Conservation (phyloP, 2,113 vertebrate species). For the Barnardius zonarius region DNA sequence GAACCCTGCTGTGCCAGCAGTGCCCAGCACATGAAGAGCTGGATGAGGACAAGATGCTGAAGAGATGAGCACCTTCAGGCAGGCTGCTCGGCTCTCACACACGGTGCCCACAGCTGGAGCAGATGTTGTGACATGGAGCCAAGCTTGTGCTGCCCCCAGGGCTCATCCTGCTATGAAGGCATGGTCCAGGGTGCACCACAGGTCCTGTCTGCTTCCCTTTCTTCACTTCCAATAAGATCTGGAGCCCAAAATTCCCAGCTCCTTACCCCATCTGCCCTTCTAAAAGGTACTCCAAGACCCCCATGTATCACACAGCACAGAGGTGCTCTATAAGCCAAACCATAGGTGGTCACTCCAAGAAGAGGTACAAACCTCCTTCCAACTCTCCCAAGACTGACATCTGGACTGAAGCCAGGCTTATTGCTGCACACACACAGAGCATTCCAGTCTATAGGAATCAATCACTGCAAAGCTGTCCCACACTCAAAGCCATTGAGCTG, state of each 20-base stretch:
- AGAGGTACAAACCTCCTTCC: neutral
- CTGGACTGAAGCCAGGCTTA: neutral
- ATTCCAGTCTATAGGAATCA: neutral
- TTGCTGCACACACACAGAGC: accelerated
- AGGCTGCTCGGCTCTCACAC: neutral
- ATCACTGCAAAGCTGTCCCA: neutral
- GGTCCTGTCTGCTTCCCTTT: neutral
- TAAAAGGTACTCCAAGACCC: neutral
- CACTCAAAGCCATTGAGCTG: accelerated
- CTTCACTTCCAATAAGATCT: neutral
- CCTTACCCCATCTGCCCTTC: neutral
- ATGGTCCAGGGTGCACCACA: neutral
- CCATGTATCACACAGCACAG: neutral
- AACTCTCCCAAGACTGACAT: neutral
- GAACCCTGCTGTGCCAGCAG: neutral
- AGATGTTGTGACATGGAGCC: neutral
- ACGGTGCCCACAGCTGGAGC: neutral
- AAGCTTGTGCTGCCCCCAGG: neutral
- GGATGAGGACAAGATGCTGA: neutral
- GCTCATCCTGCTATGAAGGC: neutral
- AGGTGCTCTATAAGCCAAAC: neutral
- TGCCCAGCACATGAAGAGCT: neutral
- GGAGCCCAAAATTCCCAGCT: neutral
- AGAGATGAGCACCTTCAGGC: neutral
- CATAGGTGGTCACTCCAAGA: neutral